A percentile compares a stretch with the other conserved stretches of the same genome.
These are phyloP conservation scores for Erpetoichthys calabaricus DNA, from an alignment of 2,797 vertebrate species.

Conservation along the genomic window DNA sequence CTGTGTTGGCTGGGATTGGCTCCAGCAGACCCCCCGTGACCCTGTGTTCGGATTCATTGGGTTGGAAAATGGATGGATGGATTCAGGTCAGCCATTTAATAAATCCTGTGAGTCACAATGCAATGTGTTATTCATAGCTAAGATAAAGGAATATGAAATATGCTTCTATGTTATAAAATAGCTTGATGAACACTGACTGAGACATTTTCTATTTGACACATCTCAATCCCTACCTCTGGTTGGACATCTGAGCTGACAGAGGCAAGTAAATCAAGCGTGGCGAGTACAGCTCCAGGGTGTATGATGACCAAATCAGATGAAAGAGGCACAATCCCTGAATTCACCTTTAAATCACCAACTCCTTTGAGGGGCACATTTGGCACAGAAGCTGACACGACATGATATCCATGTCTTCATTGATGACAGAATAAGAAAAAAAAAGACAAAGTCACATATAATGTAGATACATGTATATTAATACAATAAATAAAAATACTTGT, in stretches of 20 bases:
- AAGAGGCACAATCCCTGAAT: conserved; percentile 42
- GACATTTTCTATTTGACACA: too few species aligned
- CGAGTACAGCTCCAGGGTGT: conserved; percentile 84
- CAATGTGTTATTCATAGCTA: too few species aligned
- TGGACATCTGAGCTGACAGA: conserved; percentile 76
- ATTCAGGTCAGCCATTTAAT: too few species aligned
- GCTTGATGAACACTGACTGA: too few species aligned
- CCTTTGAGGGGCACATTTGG: conserved; percentile 62
- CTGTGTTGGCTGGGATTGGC: too few species aligned
- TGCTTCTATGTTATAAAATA: too few species aligned
- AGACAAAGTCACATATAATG: not conserved
- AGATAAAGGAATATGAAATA: too few species aligned
- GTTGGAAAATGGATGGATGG: too few species aligned
- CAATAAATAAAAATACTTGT: too few species aligned
- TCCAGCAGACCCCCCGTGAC: too few species aligned
- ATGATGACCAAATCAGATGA: conserved; percentile 75
- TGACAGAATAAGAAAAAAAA: not conserved
- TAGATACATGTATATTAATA: not conserved
- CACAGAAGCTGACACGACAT: conserved; percentile 58
- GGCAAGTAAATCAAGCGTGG: conserved; percentile 83
- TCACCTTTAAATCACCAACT: conserved; percentile 65
- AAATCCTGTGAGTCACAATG: too few species aligned
- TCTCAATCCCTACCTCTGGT: conserved; percentile 66
- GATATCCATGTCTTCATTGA: conserved; percentile 69
- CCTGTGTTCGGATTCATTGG: too few species aligned